Evolutionary conservation across 1,140 invertebrate species (phyloP).

Genomic region (Drosophila littoralis): DNA sequence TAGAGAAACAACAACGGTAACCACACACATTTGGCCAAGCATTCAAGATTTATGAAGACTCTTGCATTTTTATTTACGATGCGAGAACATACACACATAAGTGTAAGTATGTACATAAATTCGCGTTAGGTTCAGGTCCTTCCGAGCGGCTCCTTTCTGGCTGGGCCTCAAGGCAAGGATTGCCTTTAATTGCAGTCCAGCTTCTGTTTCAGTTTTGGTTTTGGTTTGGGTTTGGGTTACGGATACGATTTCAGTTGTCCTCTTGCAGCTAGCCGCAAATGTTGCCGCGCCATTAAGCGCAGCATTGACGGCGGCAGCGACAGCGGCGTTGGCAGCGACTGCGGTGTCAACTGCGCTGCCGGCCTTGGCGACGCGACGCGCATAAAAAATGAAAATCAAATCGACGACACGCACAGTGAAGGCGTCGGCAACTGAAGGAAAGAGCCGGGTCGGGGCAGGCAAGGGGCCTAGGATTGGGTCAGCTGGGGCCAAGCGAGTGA

Average conservation of each 20-base stretch:
- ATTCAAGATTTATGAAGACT: slow-evolving; percentile 64
- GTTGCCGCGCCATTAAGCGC: slow-evolving; percentile 48
- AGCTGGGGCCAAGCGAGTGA: slow-evolving; percentile 26
- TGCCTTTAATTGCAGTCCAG: slow-evolving; percentile 51
- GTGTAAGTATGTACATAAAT: slow-evolving; percentile 4
- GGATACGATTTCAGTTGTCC: slow-evolving; percentile 16
- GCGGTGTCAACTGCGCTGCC: slow-evolving; percentile 39
- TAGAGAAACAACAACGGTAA: background rate
- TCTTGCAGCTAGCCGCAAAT: slow-evolving; percentile 32
- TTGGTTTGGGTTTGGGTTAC: slow-evolving; percentile 5
- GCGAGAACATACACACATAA: slow-evolving; percentile 19
- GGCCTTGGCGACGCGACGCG: slow-evolving; percentile 62
- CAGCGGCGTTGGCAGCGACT: slow-evolving; percentile 6
- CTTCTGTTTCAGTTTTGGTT: slow-evolving; percentile 9
- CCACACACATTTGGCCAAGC: slow-evolving; percentile 23
- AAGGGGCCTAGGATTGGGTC: slow-evolving; percentile 33
- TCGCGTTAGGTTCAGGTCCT: slow-evolving; percentile 15
- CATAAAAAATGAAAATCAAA: slow-evolving; percentile 75
- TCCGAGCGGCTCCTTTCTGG: slow-evolving; percentile 12
- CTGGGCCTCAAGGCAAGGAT: slow-evolving; percentile 21
- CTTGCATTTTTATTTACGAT: slow-evolving; percentile 47
- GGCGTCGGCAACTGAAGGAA: slow-evolving; percentile 38
- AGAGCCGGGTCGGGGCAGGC: background rate
- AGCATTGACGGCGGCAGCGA: background rate
- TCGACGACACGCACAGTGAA: slow-evolving; percentile 67